Conservation (phyloP, 2,797 vertebrate species). For the Falco concolor region DNA sequence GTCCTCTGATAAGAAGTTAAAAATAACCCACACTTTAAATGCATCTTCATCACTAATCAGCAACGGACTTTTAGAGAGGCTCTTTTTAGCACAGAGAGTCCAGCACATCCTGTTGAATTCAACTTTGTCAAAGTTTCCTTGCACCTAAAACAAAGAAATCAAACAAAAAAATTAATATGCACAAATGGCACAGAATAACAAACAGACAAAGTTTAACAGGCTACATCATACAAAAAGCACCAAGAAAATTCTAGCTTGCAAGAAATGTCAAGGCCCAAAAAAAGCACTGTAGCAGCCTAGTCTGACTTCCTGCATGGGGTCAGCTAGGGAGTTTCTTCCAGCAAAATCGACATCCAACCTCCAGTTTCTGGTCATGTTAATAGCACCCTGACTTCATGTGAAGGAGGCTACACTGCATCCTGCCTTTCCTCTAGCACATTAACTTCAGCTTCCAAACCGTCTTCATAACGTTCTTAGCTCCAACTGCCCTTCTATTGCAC, state of each 20-base stretch:
- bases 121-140: slow-evolving; percentile 88
- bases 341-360: neutral
- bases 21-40: slow-evolving; percentile 97
- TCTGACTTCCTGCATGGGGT: neutral
- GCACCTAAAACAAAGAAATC: slow-evolving; percentile 77
- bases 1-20: slow-evolving; percentile 97
- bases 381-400: neutral
- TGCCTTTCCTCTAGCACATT: neutral
- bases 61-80: slow-evolving; percentile 81
- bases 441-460: neutral
- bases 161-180: neutral
- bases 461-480: neutral
- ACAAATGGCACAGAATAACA: neutral
- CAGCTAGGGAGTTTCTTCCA: neutral
- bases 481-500: neutral
- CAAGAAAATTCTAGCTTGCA: neutral
- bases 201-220: neutral
- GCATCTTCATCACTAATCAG: slow-evolving; percentile 88
- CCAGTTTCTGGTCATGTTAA: neutral
- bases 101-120: slow-evolving; percentile 98
- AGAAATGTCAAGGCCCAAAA: neutral
- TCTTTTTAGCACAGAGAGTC: slow-evolving; percentile 91
- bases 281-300: neutral
- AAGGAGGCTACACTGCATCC: neutral
- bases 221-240: neutral